Evolutionary conservation across 1,140 invertebrate species (phyloP).

Genomic region (Eumaeus atala): DNA sequence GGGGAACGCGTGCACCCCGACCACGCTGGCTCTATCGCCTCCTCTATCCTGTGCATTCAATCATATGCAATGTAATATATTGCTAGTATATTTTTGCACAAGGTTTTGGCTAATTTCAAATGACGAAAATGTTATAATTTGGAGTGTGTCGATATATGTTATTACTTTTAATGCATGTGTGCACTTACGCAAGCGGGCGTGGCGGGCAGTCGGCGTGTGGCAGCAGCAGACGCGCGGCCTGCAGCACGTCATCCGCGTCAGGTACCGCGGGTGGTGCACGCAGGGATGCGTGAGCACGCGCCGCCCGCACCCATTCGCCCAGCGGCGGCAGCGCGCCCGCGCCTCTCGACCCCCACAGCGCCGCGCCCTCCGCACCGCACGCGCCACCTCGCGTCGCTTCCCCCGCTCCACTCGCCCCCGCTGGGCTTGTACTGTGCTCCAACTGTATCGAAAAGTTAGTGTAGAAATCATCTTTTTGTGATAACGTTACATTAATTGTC

Average conservation of each 20-base stretch:
- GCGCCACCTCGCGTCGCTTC: conserved; percentile 43
- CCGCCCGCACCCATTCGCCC: conserved; percentile 90
- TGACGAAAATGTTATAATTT: no score
- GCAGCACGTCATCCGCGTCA: conserved; percentile 91
- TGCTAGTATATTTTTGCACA: no score
- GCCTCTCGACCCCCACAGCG: conserved; percentile 88
- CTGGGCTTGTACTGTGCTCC: conserved; percentile 69
- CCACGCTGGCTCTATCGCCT: conserved; percentile 57
- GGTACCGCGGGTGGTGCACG: conserved; percentile 82
- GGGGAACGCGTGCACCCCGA: conserved; percentile 43
- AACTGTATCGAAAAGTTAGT: conserved; percentile 52
- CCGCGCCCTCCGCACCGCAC: conserved; percentile 69
- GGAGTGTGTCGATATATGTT: no score
- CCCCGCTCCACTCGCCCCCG: conserved; percentile 5
- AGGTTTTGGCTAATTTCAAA: no score
- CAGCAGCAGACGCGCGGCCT: conserved; percentile 87
- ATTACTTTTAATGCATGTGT: no score
- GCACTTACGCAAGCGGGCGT: conserved; percentile 75
- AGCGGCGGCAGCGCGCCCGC: conserved; percentile 87
- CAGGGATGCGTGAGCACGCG: conserved; percentile 87
- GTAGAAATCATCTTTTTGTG: not conserved
- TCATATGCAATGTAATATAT: no score
- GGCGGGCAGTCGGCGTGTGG: conserved; percentile 93
- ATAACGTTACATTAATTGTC: not conserved
- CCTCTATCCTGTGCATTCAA: conserved; percentile 38